Conservation (phyloP, 37 sponge, comb jelly and placozoan species). For the Crambe crambe region DNA sequence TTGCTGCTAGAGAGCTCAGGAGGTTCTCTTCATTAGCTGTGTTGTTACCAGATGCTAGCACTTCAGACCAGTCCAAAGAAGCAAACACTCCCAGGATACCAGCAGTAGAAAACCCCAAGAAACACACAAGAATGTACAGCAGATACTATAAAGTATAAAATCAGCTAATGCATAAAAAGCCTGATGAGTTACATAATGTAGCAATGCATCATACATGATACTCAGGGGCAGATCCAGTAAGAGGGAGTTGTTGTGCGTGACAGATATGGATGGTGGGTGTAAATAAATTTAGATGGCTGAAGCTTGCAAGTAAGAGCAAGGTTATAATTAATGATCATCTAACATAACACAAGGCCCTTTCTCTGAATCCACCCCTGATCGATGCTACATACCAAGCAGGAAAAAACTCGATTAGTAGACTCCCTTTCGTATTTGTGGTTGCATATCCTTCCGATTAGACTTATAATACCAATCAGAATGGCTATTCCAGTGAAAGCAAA, state of each 20-base stretch:
- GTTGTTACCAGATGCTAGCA: not conserved
- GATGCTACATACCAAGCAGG: not conserved
- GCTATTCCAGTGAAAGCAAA: slow-evolving; percentile 3
- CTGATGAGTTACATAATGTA: not conserved
- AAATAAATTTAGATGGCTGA: too few relatives aligned
- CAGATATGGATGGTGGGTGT: too few relatives aligned
- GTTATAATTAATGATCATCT: too few relatives aligned
- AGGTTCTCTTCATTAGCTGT: not conserved
- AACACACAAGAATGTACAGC: not conserved
- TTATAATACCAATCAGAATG: not conserved
- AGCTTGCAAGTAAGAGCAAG: too few relatives aligned
- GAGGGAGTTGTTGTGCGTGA: too few relatives aligned
- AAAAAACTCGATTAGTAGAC: not conserved
- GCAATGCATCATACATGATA: not conserved
- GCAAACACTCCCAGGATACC: not conserved
- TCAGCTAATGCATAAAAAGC: not conserved
- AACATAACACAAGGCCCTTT: not conserved
- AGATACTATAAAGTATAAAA: not conserved
- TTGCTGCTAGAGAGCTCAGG: not conserved
- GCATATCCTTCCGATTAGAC: not conserved
- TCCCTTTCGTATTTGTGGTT: not conserved
- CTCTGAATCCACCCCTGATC: not conserved
- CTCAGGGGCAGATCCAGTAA: not conserved
- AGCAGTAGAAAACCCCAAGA: slow-evolving; percentile 11
- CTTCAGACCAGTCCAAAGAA: not conserved